These are phyloP conservation scores for Cartodere bifasciata DNA, from an alignment of 2,888 invertebrate genomes.

Conservation along the genomic window DNA sequence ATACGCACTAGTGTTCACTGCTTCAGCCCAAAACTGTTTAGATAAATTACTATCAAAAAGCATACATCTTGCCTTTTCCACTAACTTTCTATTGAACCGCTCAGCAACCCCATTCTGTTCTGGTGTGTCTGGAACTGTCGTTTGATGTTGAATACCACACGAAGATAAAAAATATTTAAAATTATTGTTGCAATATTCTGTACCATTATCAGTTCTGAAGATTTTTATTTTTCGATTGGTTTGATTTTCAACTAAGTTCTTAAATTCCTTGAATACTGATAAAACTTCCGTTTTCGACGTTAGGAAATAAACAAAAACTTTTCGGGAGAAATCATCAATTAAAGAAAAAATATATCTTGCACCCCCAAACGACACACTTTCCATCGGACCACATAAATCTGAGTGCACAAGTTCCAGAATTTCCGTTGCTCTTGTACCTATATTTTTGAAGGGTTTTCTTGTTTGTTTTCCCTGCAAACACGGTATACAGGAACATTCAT, in stretches of 20 bases:
- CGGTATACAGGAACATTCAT: conserved; percentile 8
- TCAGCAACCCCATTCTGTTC: conserved; percentile 19
- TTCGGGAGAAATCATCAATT: no score
- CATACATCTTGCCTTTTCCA: conserved; percentile 13
- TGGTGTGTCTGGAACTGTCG: conserved; percentile 17
- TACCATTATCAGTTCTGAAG: no score
- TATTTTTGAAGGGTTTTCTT: background rate
- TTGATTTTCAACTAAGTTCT: no score
- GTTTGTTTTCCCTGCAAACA: conserved; percentile 9
- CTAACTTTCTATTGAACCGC: conserved; percentile 16
- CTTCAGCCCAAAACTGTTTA: conserved; percentile 14
- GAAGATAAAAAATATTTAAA: conserved; percentile 10
- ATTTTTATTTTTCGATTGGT: no score
- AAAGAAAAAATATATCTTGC: conserved; percentile 13
- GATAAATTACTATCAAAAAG: conserved; percentile 11
- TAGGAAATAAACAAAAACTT: no score
- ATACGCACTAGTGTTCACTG: conserved; percentile 13
- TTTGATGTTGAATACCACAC: conserved; percentile 17
- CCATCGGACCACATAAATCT: conserved; percentile 9
- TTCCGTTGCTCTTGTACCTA: background rate
- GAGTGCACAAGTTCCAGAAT: conserved; percentile 11
- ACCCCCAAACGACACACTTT: conserved; percentile 9
- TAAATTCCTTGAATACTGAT: no score
- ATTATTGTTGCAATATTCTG: conserved; percentile 8
- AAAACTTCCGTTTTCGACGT: no score